These are phyloP conservation scores for Grus americana DNA, from an alignment of 2,113 vertebrate species.

Conservation along the genomic window DNA sequence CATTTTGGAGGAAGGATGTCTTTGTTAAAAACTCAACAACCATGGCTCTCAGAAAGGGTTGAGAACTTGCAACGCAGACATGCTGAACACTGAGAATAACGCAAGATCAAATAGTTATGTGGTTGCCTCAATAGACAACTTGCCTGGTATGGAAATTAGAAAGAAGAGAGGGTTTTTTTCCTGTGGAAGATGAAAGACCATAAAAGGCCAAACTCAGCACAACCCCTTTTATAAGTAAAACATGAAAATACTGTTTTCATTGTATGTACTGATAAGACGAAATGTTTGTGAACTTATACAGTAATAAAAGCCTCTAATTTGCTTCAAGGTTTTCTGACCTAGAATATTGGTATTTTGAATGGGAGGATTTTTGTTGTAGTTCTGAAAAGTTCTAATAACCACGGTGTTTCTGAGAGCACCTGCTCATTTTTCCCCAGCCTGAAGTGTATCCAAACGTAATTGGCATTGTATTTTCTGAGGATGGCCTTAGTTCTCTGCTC, in stretches of 20 bases:
- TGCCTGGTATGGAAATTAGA: not conserved
- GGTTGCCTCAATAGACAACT: not conserved
- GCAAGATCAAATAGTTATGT: not conserved
- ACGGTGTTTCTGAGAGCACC: not conserved
- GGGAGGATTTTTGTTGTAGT: not conserved
- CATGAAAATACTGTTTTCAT: not conserved
- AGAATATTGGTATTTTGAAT: not conserved
- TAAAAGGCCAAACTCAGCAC: conserved; percentile 19
- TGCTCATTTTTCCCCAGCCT: not conserved
- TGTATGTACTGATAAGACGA: not conserved
- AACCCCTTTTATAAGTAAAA: not conserved
- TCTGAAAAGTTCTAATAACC: not conserved
- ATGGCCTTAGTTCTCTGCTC: not conserved
- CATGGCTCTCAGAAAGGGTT: not conserved
- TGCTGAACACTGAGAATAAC: not conserved
- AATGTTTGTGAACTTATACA: not conserved
- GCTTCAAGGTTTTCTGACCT: not conserved
- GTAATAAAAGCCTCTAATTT: not conserved
- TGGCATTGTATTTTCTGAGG: not conserved
- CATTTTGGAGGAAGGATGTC: not conserved
- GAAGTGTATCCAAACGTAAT: not conserved
- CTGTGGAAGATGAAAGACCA: not conserved
- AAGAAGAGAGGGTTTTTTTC: not conserved
- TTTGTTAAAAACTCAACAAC: not conserved
- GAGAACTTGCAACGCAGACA: not conserved